These are phyloP conservation scores for Pemphigus obesinymphae DNA, from an alignment of 1,140 invertebrate genomes.

Conservation along the genomic window DNA sequence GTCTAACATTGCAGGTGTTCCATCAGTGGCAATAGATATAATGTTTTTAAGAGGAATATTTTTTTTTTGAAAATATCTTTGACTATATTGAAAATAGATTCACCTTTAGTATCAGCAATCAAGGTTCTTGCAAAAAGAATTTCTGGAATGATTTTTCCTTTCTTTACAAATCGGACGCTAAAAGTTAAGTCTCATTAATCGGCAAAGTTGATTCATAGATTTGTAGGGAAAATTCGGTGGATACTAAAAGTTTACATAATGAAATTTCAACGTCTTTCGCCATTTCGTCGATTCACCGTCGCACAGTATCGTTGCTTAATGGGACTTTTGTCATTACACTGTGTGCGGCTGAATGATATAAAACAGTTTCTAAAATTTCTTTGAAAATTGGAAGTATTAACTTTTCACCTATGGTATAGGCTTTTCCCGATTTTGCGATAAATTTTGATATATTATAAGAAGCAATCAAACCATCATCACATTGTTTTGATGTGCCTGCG, in stretches of 20 bases:
- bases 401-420: too few relatives aligned
- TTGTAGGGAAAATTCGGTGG: not conserved
- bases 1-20: slow-evolving; percentile 7
- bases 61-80: slow-evolving; percentile 32
- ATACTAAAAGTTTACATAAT: not conserved
- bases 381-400: too few relatives aligned
- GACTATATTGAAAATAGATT: slow-evolving; percentile 16
- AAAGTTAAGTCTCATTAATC: slow-evolving; percentile 46
- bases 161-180: slow-evolving; percentile 50
- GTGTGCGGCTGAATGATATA: too few relatives aligned
- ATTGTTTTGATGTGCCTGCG: too few relatives aligned
- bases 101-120: slow-evolving; percentile 32
- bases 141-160: slow-evolving; percentile 8
- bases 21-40: slow-evolving; percentile 36
- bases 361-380: too few relatives aligned
- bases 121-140: slow-evolving; percentile 22
- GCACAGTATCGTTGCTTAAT: too few relatives aligned
- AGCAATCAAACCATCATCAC: too few relatives aligned
- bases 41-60: slow-evolving; percentile 3
- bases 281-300: too few relatives aligned
- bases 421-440: too few relatives aligned
- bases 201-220: not conserved
- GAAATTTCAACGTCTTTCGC: too few relatives aligned
- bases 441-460: too few relatives aligned
- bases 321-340: too few relatives aligned